These are phyloP conservation scores for Ichneumoninae sp. DNA, from an alignment of 2,888 invertebrate species.

Conservation along the genomic window DNA sequence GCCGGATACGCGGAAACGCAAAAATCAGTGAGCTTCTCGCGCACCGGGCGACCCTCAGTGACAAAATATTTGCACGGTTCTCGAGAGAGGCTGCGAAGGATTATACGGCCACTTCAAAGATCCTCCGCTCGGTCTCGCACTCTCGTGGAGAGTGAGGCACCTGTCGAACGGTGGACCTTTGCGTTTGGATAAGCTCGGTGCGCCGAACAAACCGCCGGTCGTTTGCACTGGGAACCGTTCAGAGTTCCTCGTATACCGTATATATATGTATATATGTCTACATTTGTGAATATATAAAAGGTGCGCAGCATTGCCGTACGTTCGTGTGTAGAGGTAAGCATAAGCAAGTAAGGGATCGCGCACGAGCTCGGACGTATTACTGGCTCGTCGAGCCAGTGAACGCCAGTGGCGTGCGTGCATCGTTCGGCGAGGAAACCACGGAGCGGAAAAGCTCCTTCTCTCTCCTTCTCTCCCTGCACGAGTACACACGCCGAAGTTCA, in stretches of 20 bases:
- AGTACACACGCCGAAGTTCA: conserved; percentile 62
- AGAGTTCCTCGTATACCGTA: conserved; percentile 31
- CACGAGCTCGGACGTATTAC: conserved; percentile 43
- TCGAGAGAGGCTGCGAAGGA: conserved; percentile 59
- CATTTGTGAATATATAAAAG: conserved; percentile 1
- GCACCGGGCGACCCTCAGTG: conserved; percentile 41
- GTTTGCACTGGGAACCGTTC: conserved; percentile 48
- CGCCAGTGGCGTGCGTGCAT: conserved; percentile 62
- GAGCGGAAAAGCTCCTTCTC: conserved; percentile 42
- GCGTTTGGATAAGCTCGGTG: conserved; percentile 68
- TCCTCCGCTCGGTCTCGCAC: conserved; percentile 51
- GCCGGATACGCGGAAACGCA: conserved; percentile 56
- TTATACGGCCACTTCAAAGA: conserved; percentile 72
- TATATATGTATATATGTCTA: background rate
- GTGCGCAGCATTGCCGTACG: background rate
- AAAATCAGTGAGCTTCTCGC: conserved; percentile 63
- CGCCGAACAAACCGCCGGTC: conserved; percentile 60
- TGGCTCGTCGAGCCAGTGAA: conserved; percentile 43
- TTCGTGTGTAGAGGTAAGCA: conserved; percentile 36
- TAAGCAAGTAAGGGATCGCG: conserved; percentile 43
- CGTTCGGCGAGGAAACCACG: conserved; percentile 50
- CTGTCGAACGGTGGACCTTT: conserved; percentile 64
- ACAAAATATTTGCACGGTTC: conserved; percentile 71
- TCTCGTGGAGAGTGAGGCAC: conserved; percentile 62
- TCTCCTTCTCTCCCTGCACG: conserved; percentile 47